These are phyloP conservation scores for Drosophila buzzatii DNA, from an alignment of 2,888 invertebrate species.

Conservation along the genomic window DNA sequence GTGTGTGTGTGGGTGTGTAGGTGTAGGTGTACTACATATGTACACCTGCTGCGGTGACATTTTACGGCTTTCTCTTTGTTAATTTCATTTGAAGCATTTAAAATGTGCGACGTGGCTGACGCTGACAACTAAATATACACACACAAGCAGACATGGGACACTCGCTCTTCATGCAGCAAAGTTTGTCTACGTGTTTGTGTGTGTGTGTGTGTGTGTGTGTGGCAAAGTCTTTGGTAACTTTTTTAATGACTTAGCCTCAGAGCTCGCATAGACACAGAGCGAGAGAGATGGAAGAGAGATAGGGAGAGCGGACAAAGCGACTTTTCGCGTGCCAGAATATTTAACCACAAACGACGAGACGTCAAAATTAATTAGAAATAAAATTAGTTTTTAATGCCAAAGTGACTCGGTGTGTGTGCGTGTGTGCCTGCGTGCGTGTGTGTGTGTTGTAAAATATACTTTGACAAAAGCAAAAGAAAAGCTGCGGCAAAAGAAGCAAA, in stretches of 20 bases:
- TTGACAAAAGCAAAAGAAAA: constrained; percentile 50
- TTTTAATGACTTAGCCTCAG: constrained; percentile 73
- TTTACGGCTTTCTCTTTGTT: constrained; percentile 79
- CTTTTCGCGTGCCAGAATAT: constrained; percentile 77
- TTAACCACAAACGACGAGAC: constrained; percentile 80
- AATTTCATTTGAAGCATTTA: constrained; percentile 79
- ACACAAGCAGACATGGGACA: constrained; percentile 13
- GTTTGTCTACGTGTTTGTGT: constrained; percentile 34
- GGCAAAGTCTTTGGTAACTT: constrained; percentile 73
- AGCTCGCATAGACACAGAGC: constrained; percentile 38
- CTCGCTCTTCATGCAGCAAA: constrained; percentile 30
- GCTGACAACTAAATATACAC: constrained; percentile 74
- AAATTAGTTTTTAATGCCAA: constrained; percentile 79
- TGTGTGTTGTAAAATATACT: constrained; percentile 59
- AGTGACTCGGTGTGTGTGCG: constrained; percentile 30
- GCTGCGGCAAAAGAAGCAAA: constrained; percentile 27
- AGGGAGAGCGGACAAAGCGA: constrained; percentile 14
- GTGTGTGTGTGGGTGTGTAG: constrained; percentile 6
- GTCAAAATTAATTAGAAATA: constrained; percentile 81
- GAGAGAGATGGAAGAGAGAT: not conserved
- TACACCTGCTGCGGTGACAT: constrained; percentile 79
- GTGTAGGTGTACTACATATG: constrained; percentile 31
- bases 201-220: constrained; percentile 26
- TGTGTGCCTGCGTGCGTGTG: constrained; percentile 1
- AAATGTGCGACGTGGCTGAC: constrained; percentile 73